A percentile compares a stretch with the other conserved stretches of the same genome.
These are phyloP conservation scores for Beris morrisii DNA, from an alignment of 2,888 invertebrate genomes.

Conservation along the genomic window DNA sequence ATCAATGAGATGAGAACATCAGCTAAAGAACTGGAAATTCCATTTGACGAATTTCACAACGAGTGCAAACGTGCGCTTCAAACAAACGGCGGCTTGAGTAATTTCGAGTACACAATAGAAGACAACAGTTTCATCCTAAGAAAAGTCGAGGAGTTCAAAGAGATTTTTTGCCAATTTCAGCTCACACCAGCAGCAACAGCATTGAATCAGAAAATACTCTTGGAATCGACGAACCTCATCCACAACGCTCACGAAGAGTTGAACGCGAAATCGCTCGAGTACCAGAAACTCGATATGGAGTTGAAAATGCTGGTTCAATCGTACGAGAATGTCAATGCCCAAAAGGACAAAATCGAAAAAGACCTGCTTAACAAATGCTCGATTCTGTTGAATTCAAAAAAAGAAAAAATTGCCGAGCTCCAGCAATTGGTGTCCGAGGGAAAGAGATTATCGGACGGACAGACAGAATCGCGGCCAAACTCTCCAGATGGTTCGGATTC, in stretches of 20 bases:
- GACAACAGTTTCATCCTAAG: conserved; percentile 42
- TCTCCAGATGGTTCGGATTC: not conserved
- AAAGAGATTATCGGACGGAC: conserved; percentile 20
- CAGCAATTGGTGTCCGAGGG: conserved; percentile 39
- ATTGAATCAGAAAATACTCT: not conserved
- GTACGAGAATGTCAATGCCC: conserved; percentile 44
- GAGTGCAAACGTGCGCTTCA: conserved; percentile 46
- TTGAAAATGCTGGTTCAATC: conserved; percentile 39
- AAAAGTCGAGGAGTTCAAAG: conserved; percentile 45
- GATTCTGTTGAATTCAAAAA: conserved; percentile 47
- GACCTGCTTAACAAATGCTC: conserved; percentile 46
- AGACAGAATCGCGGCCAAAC: not conserved
- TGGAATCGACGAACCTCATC: conserved; percentile 8
- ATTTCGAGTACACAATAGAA: conserved; percentile 45
- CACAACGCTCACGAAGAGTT: not conserved
- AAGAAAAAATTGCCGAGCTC: conserved; percentile 46
- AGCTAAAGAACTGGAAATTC: conserved; percentile 46
- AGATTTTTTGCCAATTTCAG: conserved; percentile 43
- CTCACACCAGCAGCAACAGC: conserved; percentile 40
- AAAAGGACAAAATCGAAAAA: conserved; percentile 41
- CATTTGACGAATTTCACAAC: conserved; percentile 42
- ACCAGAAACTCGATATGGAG: conserved; percentile 31
- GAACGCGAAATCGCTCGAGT: not conserved
- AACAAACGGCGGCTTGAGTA: conserved; percentile 42
- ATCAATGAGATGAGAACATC: conserved; percentile 43